Base-by-base conservation (phyloP, 2,888 invertebrate species). In the Cephus pygmeus region DNA sequence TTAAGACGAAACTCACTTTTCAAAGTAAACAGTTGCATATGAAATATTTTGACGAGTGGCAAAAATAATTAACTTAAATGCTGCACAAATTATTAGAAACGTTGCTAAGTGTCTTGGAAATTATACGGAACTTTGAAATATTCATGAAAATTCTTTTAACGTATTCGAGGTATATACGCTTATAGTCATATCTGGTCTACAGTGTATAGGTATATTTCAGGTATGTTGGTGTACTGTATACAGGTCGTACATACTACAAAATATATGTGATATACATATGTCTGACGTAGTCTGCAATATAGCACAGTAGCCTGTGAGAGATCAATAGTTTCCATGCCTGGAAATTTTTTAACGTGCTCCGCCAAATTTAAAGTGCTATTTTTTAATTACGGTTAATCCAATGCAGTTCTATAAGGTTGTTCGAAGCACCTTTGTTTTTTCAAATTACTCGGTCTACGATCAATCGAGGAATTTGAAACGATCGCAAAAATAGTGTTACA, bases 301-400 rank as follows among this genome's bases (percentile, higher is more conserved):
- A 36, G 76, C 69, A n/a, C 33, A 34, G 33, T n/a, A 34, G 69
- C 2, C 15, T 12, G 40, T 35, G 73, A 75, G 33, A 71, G 76
- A 75, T 78, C 76, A 76, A 79, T 81, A 80, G 79, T 79, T 81
- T 77, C 77, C 12, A 69, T n/a, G 77, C 75, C 75, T 80, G n/a
- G 69, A 69, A 40, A 12, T 23, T 71, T 71, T 71, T 30, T 33
- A 9, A 31, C 33, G 31, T 34, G 33, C 56, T 23, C 15, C 71
- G 12, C 31, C 31, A 4, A 71, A 33, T 71, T 31, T 11, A 9
- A 71, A 30, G 9, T 56, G 23, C 2, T 6, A 9, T 56, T 23
- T 15, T 15, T 23, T 56, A 23, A 23, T 56, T 56, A 56, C 1
- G 23, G 23, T 9, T 56, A 56, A 56, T 56, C 23, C 9, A 56